Evolutionary conservation across 2,797 vertebrate species (phyloP).

Genomic region (Danio jaintianensis): DNA sequence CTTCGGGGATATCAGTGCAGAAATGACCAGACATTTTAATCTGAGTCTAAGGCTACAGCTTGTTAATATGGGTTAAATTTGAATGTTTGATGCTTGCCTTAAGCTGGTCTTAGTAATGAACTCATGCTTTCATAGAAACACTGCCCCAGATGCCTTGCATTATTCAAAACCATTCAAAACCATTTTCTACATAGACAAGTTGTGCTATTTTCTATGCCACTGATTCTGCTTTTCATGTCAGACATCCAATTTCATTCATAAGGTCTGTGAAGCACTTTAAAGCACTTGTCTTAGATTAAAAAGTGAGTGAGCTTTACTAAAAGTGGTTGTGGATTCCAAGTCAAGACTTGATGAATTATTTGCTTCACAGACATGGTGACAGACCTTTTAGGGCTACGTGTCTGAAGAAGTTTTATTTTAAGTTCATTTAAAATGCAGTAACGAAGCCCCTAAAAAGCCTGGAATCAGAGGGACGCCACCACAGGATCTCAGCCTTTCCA

Average conservation of each 20-base stretch:
- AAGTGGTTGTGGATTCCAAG: constrained; percentile 28
- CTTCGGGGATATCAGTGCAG: constrained; percentile 57
- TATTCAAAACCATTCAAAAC: constrained; percentile 56
- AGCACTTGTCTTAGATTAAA: constrained; percentile 57
- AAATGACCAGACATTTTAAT: constrained; percentile 4
- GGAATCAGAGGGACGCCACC: constrained; percentile 72
- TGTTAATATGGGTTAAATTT: constrained; percentile 10
- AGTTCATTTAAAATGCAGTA: constrained; percentile 57
- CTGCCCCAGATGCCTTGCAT: constrained; percentile 56
- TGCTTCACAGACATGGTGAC: constrained; percentile 80
- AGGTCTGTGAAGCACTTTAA: constrained; percentile 79
- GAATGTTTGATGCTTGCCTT: constrained; percentile 40
- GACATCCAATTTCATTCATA: constrained; percentile 72
- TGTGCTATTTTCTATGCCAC: constrained; percentile 64
- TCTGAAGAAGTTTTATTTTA: constrained; percentile 59
- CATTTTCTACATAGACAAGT: constrained; percentile 69
- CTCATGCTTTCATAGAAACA: constrained; percentile 49
- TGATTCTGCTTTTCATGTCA: constrained; percentile 77
- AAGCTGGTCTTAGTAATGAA: constrained; percentile 43
- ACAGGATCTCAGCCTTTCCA: constrained; percentile 74
- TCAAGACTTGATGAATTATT: constrained; percentile 65
- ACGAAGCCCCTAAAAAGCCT: constrained; percentile 77
- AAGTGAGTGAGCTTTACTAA: background rate
- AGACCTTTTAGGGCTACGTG: constrained; percentile 74
- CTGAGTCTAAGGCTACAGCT: constrained; percentile 6